phyloP scores from a whole-genome alignment of 2,888 invertebrate genomes.

The Macrophya annulata region DNA sequence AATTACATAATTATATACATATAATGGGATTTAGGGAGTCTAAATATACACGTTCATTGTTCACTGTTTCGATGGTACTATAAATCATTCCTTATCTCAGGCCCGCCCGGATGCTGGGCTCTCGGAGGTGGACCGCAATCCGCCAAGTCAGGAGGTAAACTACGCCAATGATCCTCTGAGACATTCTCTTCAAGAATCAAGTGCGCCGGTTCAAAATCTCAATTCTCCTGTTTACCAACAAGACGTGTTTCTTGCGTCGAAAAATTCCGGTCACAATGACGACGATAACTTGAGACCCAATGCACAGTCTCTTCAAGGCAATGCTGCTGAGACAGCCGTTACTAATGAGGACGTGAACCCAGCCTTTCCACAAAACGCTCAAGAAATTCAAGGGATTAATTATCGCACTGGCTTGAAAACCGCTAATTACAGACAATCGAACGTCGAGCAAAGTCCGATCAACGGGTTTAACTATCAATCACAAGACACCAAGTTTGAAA shows the following conservation, averaged over 20 bases:
- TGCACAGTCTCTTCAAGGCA: constrained; percentile 43
- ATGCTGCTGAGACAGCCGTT: constrained; percentile 28
- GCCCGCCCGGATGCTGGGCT: constrained; percentile 45
- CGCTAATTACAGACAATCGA: constrained; percentile 60
- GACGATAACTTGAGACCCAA: constrained; percentile 45
- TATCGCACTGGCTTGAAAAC: constrained; percentile 58
- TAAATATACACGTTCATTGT: background rate
- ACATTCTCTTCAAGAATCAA: constrained; percentile 36
- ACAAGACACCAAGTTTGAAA: constrained; percentile 36
- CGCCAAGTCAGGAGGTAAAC: constrained; percentile 58
- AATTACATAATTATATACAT: constrained; percentile 19
- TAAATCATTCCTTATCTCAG: constrained; percentile 43
- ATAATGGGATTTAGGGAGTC: background rate
- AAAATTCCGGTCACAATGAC: constrained; percentile 46
- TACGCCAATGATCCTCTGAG: constrained; percentile 28
- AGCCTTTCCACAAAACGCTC: constrained; percentile 28
- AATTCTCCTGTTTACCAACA: constrained; percentile 61
- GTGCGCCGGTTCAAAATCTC: constrained; percentile 53
- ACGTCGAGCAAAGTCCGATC: constrained; percentile 68
- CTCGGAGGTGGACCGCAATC: constrained; percentile 25
- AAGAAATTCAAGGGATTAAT: constrained; percentile 40
- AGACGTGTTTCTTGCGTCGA: constrained; percentile 59
- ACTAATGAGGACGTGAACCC: constrained; percentile 47
- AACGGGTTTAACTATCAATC: constrained; percentile 74
- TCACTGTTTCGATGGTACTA: background rate